phyloP scores from a whole-genome alignment of 2,113 vertebrate genomes.

The Vulpes lagopus region DNA sequence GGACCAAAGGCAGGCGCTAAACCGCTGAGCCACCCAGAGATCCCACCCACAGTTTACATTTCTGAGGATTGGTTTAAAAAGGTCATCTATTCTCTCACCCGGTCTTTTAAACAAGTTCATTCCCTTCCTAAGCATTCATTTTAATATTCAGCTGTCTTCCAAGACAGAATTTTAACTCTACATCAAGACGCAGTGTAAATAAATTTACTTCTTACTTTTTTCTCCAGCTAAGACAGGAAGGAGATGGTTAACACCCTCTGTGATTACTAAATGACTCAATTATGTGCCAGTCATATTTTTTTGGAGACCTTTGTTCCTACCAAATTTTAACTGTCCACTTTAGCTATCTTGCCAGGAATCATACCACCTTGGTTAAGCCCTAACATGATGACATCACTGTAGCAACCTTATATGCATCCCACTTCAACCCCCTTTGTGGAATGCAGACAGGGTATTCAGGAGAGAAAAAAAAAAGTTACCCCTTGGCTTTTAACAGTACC shows the following conservation, averaged over 20 bases:
- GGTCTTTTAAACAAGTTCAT: background rate
- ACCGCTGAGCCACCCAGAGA: no score
- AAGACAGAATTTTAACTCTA: conserved; percentile 9
- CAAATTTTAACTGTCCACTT: background rate
- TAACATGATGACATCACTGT: background rate
- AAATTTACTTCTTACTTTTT: conserved; percentile 20
- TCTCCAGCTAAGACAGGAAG: background rate
- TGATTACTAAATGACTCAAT: conserved; percentile 1
- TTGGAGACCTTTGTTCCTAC: background rate
- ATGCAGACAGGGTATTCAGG: background rate
- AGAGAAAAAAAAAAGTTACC: background rate
- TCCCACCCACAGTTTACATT: background rate
- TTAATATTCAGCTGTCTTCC: background rate
- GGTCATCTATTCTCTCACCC: background rate
- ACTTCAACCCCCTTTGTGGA: background rate
- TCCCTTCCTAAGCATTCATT: background rate
- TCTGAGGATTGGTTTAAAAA: background rate
- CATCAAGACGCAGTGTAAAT: background rate
- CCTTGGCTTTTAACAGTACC: background rate
- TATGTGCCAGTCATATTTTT: background rate
- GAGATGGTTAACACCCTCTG: background rate
- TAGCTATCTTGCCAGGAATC: background rate
- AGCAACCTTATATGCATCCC: background rate
- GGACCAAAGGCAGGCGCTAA: no score
- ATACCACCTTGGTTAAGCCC: background rate